phyloP scores from a whole-genome alignment of 2,113 vertebrate genomes.

The Pteruthius melanotis region DNA sequence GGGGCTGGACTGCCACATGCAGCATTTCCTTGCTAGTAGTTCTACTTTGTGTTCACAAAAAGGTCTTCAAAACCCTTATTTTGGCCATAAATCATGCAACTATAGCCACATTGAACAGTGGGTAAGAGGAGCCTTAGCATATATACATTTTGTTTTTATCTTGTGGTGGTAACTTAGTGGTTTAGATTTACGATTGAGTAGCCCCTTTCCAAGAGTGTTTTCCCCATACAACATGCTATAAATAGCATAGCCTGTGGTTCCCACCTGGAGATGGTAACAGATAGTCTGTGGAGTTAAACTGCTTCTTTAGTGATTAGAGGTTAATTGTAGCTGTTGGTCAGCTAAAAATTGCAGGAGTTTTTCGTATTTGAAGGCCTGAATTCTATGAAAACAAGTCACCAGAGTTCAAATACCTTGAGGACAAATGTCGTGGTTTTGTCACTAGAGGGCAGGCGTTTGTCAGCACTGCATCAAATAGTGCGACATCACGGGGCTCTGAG shows the following conservation, averaged over 20 bases:
- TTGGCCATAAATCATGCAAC: neutral
- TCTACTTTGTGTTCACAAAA: neutral
- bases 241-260: neutral
- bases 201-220: neutral
- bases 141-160: neutral
- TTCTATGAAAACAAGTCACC: neutral
- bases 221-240: accelerated
- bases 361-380: neutral
- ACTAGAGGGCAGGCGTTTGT: constrained; percentile 33
- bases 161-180: neutral
- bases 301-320: neutral
- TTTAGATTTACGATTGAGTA: neutral
- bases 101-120: neutral
- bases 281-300: neutral
- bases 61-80: neutral
- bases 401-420: neutral
- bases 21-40: neutral
- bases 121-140: neutral
- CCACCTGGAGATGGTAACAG: neutral
- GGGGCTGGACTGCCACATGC: neutral
- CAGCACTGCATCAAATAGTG: neutral
- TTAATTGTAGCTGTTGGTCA: neutral
- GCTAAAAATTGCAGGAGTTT: neutral
- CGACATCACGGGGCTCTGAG: neutral
- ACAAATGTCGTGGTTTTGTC: neutral